Evolutionary conservation across 2,113 vertebrate genomes (phyloP).

Genomic region (Aix galericulata): DNA sequence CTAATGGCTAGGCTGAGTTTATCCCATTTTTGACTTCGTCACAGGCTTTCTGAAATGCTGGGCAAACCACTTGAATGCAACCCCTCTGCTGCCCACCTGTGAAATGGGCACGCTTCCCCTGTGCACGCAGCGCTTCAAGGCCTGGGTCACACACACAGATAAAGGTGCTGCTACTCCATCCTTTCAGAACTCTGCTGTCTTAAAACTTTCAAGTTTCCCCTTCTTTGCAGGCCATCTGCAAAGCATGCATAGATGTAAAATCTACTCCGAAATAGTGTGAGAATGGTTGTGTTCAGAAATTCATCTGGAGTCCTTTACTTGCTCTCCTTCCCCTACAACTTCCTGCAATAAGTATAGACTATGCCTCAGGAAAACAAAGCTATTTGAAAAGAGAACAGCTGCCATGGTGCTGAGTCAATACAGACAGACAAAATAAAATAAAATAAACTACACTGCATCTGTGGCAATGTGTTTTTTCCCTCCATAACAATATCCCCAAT

Average conservation of each 20-base stretch:
- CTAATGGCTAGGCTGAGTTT: not conserved
- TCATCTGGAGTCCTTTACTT: constrained; percentile 58
- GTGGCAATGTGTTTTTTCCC: constrained; percentile 30
- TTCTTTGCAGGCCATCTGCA: constrained; percentile 17
- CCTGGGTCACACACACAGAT: not conserved
- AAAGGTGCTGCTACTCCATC: not conserved
- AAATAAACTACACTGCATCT: constrained; percentile 54
- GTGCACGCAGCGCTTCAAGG: not conserved
- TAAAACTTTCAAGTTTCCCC: not conserved
- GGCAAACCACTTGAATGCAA: not conserved
- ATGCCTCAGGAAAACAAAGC: constrained; percentile 68
- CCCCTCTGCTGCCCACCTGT: not conserved
- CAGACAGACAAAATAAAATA: constrained; percentile 65
- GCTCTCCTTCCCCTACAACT: constrained; percentile 32
- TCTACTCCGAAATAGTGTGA: not conserved
- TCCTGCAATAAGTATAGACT: constrained; percentile 62
- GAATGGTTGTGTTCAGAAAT: constrained; percentile 21
- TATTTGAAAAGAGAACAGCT: constrained; percentile 71
- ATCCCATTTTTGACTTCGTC: not conserved
- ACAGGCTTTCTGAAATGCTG: not conserved
- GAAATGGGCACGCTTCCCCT: not conserved
- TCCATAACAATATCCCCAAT: constrained; percentile 24
- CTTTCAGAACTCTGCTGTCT: not conserved
- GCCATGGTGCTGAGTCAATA: constrained; percentile 70
- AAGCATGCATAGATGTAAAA: not conserved